Evolutionary conservation across 2,113 vertebrate species (phyloP).

Genomic region (Coregonus clupeaformis): DNA sequence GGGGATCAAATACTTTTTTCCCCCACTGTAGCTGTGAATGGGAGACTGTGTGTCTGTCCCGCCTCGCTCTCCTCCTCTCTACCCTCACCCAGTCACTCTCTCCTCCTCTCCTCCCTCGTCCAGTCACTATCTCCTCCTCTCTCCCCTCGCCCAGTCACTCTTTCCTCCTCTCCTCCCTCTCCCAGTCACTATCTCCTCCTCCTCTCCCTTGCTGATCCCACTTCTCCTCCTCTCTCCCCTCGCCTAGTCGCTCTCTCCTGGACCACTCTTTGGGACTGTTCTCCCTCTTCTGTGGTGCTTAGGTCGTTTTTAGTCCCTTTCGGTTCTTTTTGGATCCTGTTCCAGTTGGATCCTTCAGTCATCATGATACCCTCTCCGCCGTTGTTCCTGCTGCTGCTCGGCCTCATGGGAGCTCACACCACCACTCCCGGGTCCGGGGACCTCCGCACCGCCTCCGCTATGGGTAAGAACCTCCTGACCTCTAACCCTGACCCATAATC

Average conservation of each 20-base stretch:
- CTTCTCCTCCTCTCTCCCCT: slow-evolving; percentile 20
- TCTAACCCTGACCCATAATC: slow-evolving; percentile 35
- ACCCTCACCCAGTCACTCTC: no score
- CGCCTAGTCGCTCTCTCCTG: slow-evolving; percentile 39
- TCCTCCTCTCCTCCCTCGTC: no score
- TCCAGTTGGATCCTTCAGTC: slow-evolving; percentile 29
- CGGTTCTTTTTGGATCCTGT: slow-evolving; percentile 10
- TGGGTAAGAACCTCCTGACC: slow-evolving; percentile 69
- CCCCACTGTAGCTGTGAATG: no score
- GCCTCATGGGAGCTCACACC: slow-evolving; percentile 69
- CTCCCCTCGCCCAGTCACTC: no score
- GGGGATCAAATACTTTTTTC: no score
- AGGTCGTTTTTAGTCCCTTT: slow-evolving; percentile 15
- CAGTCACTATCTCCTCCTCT: slow-evolving; percentile 26
- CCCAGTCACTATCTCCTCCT: slow-evolving; percentile 32
- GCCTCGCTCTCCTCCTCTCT: slow-evolving; percentile 41
- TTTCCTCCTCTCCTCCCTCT: slow-evolving; percentile 17
- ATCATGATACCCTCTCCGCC: slow-evolving; percentile 55
- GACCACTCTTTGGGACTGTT: slow-evolving; percentile 50
- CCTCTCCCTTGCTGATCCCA: slow-evolving; percentile 20
- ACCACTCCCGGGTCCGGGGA: slow-evolving; percentile 65
- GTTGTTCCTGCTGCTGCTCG: slow-evolving; percentile 70
- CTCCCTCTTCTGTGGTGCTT: slow-evolving; percentile 18
- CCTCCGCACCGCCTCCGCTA: slow-evolving; percentile 67
- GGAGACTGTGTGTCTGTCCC: slow-evolving; percentile 59